A percentile compares a stretch with the other conserved stretches of the same genome.
Evolutionary conservation across 2,888 invertebrate genomes (phyloP).

Genomic region (Pecten maximus): DNA sequence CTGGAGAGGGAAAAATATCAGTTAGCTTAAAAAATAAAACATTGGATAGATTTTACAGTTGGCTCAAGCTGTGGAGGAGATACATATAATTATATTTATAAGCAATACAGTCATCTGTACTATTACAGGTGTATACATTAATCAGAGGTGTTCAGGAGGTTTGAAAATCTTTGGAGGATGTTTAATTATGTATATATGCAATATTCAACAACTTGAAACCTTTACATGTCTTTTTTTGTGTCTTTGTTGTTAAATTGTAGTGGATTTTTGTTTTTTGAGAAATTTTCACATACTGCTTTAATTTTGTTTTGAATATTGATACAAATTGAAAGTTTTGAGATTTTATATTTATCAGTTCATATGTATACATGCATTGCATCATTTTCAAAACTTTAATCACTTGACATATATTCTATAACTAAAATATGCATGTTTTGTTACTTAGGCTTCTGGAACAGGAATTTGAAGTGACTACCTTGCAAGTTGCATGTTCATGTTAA

Average conservation of each 20-base stretch:
- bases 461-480: background rate
- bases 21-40: background rate
- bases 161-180: background rate
- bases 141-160: background rate
- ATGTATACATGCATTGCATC: background rate
- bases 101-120: background rate
- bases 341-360: no score
- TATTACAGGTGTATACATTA: background rate
- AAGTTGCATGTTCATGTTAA: background rate
- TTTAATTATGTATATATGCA: background rate
- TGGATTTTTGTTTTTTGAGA: no score
- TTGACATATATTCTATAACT: background rate
- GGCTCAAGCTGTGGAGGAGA: background rate
- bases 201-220: background rate
- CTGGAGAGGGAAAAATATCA: background rate
- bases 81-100: no score
- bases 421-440: background rate
- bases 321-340: background rate
- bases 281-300: background rate
- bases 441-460: background rate
- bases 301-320: background rate
- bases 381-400: background rate
- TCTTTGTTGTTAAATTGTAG: no score
- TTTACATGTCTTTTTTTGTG: background rate
- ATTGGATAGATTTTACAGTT: background rate